phyloP scores from a whole-genome alignment of 1,140 invertebrate species.

The Cylas formicarius region DNA sequence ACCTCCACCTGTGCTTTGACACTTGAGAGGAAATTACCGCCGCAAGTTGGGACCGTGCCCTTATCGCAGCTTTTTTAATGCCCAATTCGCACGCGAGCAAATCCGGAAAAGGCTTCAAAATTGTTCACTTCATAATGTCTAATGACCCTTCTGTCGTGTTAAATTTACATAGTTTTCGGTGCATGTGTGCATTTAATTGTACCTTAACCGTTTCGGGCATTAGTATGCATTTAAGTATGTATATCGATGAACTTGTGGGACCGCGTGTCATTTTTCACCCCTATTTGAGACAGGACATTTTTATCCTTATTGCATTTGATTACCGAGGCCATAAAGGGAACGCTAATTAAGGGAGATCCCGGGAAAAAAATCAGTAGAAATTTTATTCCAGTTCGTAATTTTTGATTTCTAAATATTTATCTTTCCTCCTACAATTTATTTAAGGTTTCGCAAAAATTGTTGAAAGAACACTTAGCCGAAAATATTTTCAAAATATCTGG shows the following conservation, averaged over 20 bases:
- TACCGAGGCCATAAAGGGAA: too few relatives aligned
- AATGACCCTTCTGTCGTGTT: constrained; percentile 23
- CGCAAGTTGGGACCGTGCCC: constrained; percentile 8
- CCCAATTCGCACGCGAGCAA: constrained; percentile 16
- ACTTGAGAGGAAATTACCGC: constrained; percentile 9
- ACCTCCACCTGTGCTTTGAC: constrained; percentile 13
- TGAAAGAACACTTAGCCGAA: too few relatives aligned
- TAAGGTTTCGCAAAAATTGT: too few relatives aligned
- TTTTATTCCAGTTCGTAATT: too few relatives aligned
- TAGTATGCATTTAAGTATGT: constrained; percentile 12
- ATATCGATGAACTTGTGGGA: constrained; percentile 15
- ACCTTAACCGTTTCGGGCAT: constrained; percentile 10
- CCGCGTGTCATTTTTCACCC: too few relatives aligned
- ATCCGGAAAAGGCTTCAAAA: constrained; percentile 21
- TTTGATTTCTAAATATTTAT: too few relatives aligned
- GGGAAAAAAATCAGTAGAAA: too few relatives aligned
- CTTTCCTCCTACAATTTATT: too few relatives aligned
- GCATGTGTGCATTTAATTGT: constrained; percentile 24
- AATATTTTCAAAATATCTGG: too few relatives aligned
- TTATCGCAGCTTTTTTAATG: constrained; percentile 21
- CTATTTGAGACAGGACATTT: too few relatives aligned
- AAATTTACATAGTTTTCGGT: constrained; percentile 25
- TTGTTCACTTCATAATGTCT: constrained; percentile 15
- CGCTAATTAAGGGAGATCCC: too few relatives aligned
- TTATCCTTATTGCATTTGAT: too few relatives aligned